These are phyloP conservation scores for Heliothis subflexa DNA, from an alignment of 1,140 invertebrate species.

Conservation along the genomic window DNA sequence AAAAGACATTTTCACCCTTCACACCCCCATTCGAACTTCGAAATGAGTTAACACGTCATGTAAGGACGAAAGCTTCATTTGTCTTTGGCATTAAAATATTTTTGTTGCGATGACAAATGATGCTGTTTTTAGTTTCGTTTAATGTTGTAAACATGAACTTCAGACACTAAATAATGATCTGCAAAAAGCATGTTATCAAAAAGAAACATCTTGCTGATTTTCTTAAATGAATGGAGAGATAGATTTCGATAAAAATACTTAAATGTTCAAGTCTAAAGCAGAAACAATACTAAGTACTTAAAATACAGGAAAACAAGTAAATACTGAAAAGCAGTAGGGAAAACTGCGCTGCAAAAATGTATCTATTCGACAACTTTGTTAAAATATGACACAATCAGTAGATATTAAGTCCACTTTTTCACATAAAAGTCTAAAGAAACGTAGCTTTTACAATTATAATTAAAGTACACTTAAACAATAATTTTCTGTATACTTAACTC, in stretches of 20 bases:
- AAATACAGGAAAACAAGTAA: neutral
- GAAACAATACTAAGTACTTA: no score
- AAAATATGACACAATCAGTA: neutral
- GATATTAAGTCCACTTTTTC: no score
- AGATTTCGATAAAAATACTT: no score
- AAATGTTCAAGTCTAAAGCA: no score
- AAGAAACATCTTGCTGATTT: no score
- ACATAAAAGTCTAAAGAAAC: no score
- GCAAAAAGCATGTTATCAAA: no score
- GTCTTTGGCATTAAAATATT: neutral
- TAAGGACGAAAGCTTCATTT: constrained; percentile 9
- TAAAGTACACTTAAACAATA: no score
- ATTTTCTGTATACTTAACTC: no score
- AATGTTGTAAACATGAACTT: constrained; percentile 19
- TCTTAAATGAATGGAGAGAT: no score
- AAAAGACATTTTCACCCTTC: constrained; percentile 1
- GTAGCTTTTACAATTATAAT: no score
- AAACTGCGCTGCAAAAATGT: neutral
- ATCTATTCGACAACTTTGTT: neutral
- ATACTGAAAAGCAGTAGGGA: neutral
- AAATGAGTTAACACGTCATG: constrained; percentile 18
- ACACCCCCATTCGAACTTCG: constrained; percentile 6
- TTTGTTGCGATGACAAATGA: constrained; percentile 1
- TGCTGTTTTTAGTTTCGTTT: neutral
- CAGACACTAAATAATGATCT: no score